Conservation (phyloP, 2,888 invertebrate genomes). For the Lithophane leautieri region DNA sequence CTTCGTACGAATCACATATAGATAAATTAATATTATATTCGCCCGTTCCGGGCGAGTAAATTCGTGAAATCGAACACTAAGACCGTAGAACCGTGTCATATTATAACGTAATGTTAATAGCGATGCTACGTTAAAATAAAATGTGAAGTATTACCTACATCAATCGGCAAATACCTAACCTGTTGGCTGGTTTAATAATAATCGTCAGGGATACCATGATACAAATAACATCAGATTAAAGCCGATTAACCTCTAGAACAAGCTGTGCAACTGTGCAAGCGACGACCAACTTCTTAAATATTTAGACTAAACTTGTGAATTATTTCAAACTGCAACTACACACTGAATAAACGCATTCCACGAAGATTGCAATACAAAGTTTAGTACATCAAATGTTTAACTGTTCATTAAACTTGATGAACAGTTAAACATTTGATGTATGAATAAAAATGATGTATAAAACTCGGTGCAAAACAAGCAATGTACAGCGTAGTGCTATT, state of each 20-base stretch:
- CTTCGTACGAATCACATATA: too few species aligned
- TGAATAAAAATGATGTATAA: too few species aligned
- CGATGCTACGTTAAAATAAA: neutral
- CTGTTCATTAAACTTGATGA: slow-evolving; percentile 75
- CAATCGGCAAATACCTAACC: neutral
- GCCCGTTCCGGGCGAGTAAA: too few species aligned
- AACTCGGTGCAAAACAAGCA: too few species aligned
- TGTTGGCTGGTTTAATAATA: neutral
- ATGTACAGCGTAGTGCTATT: too few species aligned
- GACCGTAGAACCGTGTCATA: neutral
- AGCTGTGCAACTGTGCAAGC: neutral
- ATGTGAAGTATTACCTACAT: neutral
- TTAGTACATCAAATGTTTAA: slow-evolving; percentile 72
- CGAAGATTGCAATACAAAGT: slow-evolving; percentile 73
- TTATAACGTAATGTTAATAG: neutral
- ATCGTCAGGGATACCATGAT: neutral
- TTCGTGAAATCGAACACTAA: too few species aligned
- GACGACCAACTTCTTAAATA: slow-evolving; percentile 19
- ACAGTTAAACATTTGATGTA: too few species aligned
- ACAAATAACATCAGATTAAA: neutral
- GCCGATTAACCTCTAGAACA: slow-evolving; percentile 8
- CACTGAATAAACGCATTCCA: slow-evolving; percentile 58
- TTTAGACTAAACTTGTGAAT: slow-evolving; percentile 33
- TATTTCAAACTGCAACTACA: slow-evolving; percentile 5
- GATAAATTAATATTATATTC: too few species aligned